Base-by-base conservation (phyloP, 2,113 vertebrate genomes). In the Ammodramus savannarum region DNA sequence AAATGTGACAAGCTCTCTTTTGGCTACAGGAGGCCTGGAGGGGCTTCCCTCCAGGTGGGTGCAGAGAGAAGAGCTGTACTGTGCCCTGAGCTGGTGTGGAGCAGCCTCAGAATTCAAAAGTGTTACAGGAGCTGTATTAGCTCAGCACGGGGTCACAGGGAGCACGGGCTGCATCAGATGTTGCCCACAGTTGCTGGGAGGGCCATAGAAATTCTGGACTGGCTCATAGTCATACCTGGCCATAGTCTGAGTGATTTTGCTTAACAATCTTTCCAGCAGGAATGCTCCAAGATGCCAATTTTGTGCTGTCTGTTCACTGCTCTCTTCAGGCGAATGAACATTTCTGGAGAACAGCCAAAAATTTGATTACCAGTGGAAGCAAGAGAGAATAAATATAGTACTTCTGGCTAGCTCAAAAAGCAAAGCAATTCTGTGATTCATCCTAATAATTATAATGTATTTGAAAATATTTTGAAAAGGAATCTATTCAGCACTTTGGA, bases 391-490 rank as follows among this genome's bases (percentile, higher is more conserved):
- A 94, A 93, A 95, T 85, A 81, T 44, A 69, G 81, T 58, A 54
- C 32, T 68, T 82, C 71, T 82, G 46, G 58, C 67, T 85, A 69
- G 74, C 17, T 38, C 32, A 43, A 75, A 91, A 87, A 15, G 34
- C 49, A 89, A 69, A 89, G 38, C 79, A 79, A 83, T 58, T 78
- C 44, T 32, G 31, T 95, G 91, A 95, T 85, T 87, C 74, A 93
- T 91, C 67, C 43, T 44, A 65, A 54, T 91, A 93, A 81, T 93
- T 90, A 84, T 63, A 63, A 79, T 85, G 46, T 55, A 63, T 91
- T 76, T 69, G 78, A 95, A 97, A 96, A 96, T 96, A 95, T 90
- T 96, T 93, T 90, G 62, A 71, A 91, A 96, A 79, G 41, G 31
- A 87, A 93, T 89, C 76, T 58, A 76, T 85, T 73, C 69, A 83